These are phyloP conservation scores for Pristionchus arcanus DNA, from an alignment of 2,888 invertebrate species.

Conservation along the genomic window DNA sequence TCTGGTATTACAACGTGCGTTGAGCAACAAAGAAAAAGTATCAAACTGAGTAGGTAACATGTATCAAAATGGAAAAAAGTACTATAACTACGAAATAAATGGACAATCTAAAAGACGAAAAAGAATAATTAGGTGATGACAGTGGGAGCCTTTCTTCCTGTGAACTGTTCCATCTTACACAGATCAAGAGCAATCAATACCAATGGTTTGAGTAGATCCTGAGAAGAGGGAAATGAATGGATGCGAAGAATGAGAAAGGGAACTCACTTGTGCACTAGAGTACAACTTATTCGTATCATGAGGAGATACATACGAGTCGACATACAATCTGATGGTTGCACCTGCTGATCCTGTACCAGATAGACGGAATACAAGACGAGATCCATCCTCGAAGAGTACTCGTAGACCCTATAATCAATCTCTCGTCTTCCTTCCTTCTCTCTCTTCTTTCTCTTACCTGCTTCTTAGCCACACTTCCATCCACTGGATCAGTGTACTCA, in stretches of 20 bases:
- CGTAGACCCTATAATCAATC: slow-evolving; percentile 87
- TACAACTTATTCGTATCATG: slow-evolving; percentile 83
- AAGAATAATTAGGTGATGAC: slow-evolving; percentile 87
- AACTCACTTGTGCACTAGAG: slow-evolving; percentile 81
- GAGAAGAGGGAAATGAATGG: not conserved
- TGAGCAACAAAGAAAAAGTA: slow-evolving; percentile 38
- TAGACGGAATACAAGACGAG: slow-evolving; percentile 92
- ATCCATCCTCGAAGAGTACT: slow-evolving; percentile 94
- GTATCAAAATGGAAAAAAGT: not conserved
- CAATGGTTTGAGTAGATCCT: slow-evolving; percentile 89
- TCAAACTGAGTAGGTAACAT: slow-evolving; percentile 37
- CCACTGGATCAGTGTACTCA: slow-evolving; percentile 95
- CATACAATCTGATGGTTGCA: slow-evolving; percentile 95
- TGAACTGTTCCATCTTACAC: slow-evolving; percentile 89
- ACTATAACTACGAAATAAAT: not conserved
- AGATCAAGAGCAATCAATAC: slow-evolving; percentile 91
- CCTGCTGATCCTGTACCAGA: slow-evolving; percentile 99
- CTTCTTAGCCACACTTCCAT: slow-evolving; percentile 88
- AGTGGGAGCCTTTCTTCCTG: slow-evolving; percentile 93
- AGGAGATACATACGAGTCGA: slow-evolving; percentile 90
- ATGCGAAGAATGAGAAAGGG: slow-evolving; percentile 35
- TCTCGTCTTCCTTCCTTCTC: not conserved
- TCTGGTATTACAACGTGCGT: slow-evolving; percentile 36
- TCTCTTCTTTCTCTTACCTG: slow-evolving; percentile 64
- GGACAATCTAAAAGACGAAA: not conserved